Percentiles rank a stretch among this genome's conserved stretches.
These are phyloP conservation scores for Cynaeus angustus DNA, from an alignment of 2,888 invertebrate genomes.

Conservation along the genomic window DNA sequence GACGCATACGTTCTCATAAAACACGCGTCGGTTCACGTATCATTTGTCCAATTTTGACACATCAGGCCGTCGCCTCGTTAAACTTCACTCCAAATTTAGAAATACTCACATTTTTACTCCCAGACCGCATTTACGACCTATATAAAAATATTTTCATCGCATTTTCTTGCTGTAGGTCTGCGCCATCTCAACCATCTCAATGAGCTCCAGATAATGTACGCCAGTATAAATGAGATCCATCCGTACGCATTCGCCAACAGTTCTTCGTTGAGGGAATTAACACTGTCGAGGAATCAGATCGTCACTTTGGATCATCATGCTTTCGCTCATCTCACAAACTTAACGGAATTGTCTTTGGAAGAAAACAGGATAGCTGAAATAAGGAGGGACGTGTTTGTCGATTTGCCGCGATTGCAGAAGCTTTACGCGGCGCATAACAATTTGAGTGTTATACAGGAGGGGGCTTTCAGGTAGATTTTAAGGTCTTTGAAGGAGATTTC, in stretches of 20 bases:
- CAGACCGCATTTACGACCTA: conserved; percentile 4
- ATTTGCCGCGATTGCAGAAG: conserved; percentile 81
- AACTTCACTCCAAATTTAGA: not conserved
- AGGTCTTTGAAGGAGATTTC: not conserved
- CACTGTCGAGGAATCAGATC: conserved; percentile 82
- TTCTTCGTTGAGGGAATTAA: conserved; percentile 79
- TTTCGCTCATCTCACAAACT: conserved; percentile 82
- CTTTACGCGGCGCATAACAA: conserved; percentile 90
- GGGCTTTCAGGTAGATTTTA: conserved; percentile 76
- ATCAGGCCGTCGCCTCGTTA: not conserved
- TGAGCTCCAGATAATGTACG: conserved; percentile 82
- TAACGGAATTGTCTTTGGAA: conserved; percentile 81
- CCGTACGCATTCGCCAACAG: conserved; percentile 85
- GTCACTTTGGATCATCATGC: conserved; percentile 79
- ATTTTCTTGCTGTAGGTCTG: conserved; percentile 74
- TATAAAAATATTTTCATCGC: conserved; percentile 1
- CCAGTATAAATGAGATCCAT: conserved; percentile 80
- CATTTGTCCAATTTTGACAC: conserved; percentile 15
- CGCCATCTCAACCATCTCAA: conserved; percentile 79
- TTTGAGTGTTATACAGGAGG: conserved; percentile 87
- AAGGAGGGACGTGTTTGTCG: conserved; percentile 82
- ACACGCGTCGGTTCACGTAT: not conserved
- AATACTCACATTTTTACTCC: not conserved
- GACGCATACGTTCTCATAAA: conserved; percentile 4
- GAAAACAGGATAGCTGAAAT: conserved; percentile 86